Conservation (phyloP, 2,797 vertebrate genomes). For the Nyctibius grandis region DNA sequence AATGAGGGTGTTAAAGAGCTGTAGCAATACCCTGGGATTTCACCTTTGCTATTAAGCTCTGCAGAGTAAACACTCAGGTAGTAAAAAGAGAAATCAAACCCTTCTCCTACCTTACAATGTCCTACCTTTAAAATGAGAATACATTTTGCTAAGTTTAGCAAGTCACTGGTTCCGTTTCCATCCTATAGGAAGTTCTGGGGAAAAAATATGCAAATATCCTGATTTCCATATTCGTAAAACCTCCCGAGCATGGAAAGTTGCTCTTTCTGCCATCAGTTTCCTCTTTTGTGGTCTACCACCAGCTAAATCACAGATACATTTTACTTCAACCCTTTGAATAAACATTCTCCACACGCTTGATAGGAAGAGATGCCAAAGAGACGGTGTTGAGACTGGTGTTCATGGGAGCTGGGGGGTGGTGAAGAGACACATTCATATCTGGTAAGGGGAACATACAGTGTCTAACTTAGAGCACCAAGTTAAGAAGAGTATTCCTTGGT, state of each 20-base stretch:
- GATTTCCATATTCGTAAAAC: background rate
- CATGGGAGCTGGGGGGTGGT: rapidly evolving
- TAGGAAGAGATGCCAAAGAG: background rate
- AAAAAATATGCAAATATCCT: background rate
- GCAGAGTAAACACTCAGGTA: background rate
- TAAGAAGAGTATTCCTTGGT: background rate
- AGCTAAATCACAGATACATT: background rate
- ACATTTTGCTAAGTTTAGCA: background rate
- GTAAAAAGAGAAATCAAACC: background rate
- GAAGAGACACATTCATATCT: background rate
- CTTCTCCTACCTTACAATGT: background rate
- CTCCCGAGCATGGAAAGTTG: background rate
- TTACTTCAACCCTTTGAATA: background rate
- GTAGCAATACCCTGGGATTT: background rate
- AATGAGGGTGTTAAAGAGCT: background rate
- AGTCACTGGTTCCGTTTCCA: background rate
- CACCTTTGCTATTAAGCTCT: background rate
- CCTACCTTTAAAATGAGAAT: background rate
- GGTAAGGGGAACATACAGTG: rapidly evolving
- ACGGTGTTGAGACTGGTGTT: rapidly evolving
- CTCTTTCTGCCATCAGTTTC: background rate
- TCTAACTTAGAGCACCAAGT: background rate
- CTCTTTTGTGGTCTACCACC: background rate
- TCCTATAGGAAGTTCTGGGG: background rate
- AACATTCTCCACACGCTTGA: rapidly evolving